Evolutionary conservation across 2,888 invertebrate genomes (phyloP).

Genomic region (Podabrus alpinus): DNA sequence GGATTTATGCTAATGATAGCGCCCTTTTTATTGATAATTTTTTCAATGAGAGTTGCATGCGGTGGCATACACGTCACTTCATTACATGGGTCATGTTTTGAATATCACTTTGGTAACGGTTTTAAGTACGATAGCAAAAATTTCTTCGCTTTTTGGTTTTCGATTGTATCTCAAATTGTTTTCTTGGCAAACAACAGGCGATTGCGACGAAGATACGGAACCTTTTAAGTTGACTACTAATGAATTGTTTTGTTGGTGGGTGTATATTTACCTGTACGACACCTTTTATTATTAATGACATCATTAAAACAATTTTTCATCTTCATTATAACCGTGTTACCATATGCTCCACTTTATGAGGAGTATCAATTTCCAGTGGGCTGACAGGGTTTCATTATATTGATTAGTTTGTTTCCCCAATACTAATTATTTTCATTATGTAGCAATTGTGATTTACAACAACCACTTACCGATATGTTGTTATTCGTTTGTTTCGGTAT

Average conservation of each 20-base stretch:
- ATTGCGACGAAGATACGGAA: neutral
- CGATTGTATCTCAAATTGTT: neutral
- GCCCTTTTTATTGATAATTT: constrained; percentile 3
- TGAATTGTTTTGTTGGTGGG: neutral
- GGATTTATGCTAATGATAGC: constrained; percentile 17
- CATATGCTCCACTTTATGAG: constrained; percentile 2
- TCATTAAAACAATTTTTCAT: neutral
- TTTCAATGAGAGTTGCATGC: constrained; percentile 3
- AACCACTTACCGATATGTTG: neutral
- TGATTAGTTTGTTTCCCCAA: neutral
- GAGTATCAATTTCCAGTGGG: constrained; percentile 1
- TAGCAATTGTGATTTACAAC: neutral
- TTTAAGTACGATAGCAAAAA: neutral
- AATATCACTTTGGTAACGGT: neutral
- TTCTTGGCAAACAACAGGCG: neutral
- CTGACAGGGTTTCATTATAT: constrained; percentile 6
- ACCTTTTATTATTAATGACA: neutral
- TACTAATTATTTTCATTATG: constrained; percentile 2
- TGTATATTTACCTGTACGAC: neutral
- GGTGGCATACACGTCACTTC: constrained; percentile 1
- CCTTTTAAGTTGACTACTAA: neutral
- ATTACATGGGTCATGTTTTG: neutral
- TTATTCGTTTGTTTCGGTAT: neutral
- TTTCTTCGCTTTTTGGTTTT: neutral
- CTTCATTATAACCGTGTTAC: neutral